phyloP scores from a whole-genome alignment of 2,888 invertebrate genomes.

The Flabesymbios commensalis region DNA sequence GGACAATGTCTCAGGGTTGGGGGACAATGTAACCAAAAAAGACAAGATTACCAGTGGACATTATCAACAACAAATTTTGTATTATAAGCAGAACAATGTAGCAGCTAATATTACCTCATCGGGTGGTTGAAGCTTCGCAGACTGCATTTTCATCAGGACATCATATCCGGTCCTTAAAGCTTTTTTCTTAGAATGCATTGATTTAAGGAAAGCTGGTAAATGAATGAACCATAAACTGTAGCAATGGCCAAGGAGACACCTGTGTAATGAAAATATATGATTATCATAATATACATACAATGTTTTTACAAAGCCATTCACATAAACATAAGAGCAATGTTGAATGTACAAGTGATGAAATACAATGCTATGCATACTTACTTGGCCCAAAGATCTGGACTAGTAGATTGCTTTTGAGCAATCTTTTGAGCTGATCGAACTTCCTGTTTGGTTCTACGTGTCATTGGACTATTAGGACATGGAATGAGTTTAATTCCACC shows the following conservation, averaged over 20 bases:
- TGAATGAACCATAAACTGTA: slow-evolving; percentile 91
- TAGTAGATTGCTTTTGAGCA: slow-evolving; percentile 69
- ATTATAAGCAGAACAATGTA: too few relatives aligned
- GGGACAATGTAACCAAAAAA: too few relatives aligned
- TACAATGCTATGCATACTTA: too few relatives aligned
- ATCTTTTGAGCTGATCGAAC: slow-evolving; percentile 85
- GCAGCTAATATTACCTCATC: slow-evolving; percentile 78
- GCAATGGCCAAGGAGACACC: slow-evolving; percentile 63
- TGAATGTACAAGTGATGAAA: too few relatives aligned
- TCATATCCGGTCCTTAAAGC: slow-evolving; percentile 82
- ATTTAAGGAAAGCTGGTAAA: slow-evolving; percentile 81
- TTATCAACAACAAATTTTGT: too few relatives aligned
- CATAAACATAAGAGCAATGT: too few relatives aligned
- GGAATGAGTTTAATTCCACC: slow-evolving; percentile 17
- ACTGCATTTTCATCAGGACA: slow-evolving; percentile 83
- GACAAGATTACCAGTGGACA: too few relatives aligned
- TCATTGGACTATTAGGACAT: slow-evolving; percentile 80
- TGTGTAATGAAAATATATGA: too few relatives aligned
- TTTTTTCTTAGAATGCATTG: slow-evolving; percentile 73
- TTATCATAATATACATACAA: too few relatives aligned
- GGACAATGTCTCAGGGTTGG: too few relatives aligned
- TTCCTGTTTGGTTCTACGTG: slow-evolving; percentile 91
- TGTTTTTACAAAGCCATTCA: too few relatives aligned
- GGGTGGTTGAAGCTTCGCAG: slow-evolving; percentile 78
- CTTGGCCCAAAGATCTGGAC: slow-evolving; percentile 90